These are phyloP conservation scores for Acrossocheilus fasciatus DNA, from an alignment of 2,797 vertebrate species.

Conservation along the genomic window DNA sequence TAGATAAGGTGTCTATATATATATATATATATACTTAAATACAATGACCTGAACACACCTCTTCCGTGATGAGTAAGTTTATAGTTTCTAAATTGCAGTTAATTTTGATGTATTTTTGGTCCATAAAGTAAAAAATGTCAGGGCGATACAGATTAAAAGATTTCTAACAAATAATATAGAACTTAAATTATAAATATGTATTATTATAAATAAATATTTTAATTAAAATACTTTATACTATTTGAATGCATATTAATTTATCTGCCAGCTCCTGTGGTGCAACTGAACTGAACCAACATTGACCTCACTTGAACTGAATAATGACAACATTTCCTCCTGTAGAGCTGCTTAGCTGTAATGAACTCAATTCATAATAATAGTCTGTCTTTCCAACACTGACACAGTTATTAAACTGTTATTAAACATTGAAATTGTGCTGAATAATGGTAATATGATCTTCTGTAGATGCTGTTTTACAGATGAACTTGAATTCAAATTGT, in stretches of 20 bases:
- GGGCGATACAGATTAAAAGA: background rate
- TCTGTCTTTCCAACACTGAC: background rate
- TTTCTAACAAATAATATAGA: background rate
- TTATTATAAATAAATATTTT: background rate
- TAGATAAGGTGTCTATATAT: background rate
- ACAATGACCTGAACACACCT: slow-evolving; percentile 14
- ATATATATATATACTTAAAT: background rate
- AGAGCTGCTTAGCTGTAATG: background rate
- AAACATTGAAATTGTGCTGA: background rate
- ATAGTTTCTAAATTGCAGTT: background rate
- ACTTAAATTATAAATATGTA: background rate
- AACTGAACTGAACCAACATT: background rate
- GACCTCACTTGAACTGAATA: background rate
- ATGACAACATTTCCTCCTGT: background rate
- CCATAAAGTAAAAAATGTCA: background rate
- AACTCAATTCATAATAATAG: too few relatives aligned
- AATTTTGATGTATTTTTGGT: background rate
- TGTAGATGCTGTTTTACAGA: background rate
- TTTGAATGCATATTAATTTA: background rate
- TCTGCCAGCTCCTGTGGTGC: background rate
- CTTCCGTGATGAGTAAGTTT: background rate
- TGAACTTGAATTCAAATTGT: background rate
- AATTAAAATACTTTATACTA: background rate
- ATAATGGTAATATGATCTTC: background rate
- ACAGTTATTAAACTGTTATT: background rate